These are phyloP conservation scores for Blennius ocellaris DNA, from an alignment of 2,113 vertebrate species.

Conservation along the genomic window DNA sequence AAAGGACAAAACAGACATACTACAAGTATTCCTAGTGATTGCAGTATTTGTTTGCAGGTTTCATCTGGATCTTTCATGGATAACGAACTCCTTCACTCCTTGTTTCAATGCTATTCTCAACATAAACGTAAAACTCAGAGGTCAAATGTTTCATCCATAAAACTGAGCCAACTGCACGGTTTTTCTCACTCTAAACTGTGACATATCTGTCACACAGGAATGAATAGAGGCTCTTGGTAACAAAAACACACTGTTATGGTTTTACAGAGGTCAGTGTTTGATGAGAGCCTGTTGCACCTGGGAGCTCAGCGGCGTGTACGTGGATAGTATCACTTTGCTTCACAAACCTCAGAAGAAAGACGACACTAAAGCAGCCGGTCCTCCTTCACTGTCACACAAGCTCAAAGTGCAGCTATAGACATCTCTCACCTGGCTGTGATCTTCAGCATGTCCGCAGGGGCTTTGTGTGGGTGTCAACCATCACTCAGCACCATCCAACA, in stretches of 20 bases:
- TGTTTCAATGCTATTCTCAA: neutral
- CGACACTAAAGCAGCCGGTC: slow-evolving; percentile 20
- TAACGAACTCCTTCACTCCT: neutral
- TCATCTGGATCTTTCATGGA: too few species aligned
- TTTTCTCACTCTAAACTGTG: neutral
- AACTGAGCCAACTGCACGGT: neutral
- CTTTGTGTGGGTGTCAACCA: slow-evolving; percentile 50
- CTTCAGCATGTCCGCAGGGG: slow-evolving; percentile 54
- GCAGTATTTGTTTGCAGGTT: too few species aligned
- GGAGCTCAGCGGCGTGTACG: slow-evolving; percentile 14
- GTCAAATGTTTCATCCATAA: neutral
- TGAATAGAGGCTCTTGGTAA: neutral
- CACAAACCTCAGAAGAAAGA: slow-evolving; percentile 31
- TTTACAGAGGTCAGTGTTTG: slow-evolving; percentile 46
- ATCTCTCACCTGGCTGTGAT: slow-evolving; percentile 71
- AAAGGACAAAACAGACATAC: too few species aligned
- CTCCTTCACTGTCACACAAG: slow-evolving; percentile 29
- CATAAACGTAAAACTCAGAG: too few species aligned
- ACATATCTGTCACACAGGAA: slow-evolving; percentile 33
- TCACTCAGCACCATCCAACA: slow-evolving; percentile 58
- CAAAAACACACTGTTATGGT: slow-evolving; percentile 25
- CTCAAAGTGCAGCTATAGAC: slow-evolving; percentile 71
- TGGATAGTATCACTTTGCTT: neutral
- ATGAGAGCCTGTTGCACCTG: slow-evolving; percentile 55
- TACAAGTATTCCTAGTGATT: too few species aligned